phyloP scores from a whole-genome alignment of 2,888 invertebrate species.

The Zhuqinia jingwanae region DNA sequence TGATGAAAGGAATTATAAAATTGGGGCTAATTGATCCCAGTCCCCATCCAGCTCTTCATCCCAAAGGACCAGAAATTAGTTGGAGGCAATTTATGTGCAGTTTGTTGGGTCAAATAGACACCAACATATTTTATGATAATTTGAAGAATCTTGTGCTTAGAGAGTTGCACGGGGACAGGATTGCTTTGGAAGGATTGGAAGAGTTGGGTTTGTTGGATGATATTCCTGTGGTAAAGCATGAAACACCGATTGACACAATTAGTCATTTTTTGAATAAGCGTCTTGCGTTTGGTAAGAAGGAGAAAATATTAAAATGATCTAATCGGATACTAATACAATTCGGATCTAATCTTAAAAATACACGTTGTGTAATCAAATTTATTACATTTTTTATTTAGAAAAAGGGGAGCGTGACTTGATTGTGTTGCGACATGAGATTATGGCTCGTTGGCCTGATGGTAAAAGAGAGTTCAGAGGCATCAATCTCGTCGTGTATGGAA shows the following conservation, averaged over 20 bases:
- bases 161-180: slow-evolving; percentile 84
- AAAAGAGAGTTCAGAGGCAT: slow-evolving; percentile 90
- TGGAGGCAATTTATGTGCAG: slow-evolving; percentile 95
- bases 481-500: slow-evolving; percentile 94
- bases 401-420: slow-evolving; percentile 95
- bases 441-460: slow-evolving; percentile 95
- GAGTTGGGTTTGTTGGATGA: slow-evolving; percentile 94
- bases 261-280: slow-evolving; percentile 92
- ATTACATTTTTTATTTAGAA: slow-evolving; percentile 81
- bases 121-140: slow-evolving; percentile 96
- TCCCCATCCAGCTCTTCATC: slow-evolving; percentile 94
- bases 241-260: slow-evolving; percentile 95
- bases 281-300: slow-evolving; percentile 86
- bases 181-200: slow-evolving; percentile 87
- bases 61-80: slow-evolving; percentile 96
- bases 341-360: no score
- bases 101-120: slow-evolving; percentile 90
- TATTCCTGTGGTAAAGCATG: slow-evolving; percentile 89
- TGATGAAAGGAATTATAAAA: slow-evolving; percentile 92
- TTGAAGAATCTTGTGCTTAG: slow-evolving; percentile 92
- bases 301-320: neutral
- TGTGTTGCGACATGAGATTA: slow-evolving; percentile 95
- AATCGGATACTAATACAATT: no score
- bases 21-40: slow-evolving; percentile 93
- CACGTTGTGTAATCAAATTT: neutral